phyloP scores from a whole-genome alignment of 2,888 invertebrate genomes.

The Andrena minutula region DNA sequence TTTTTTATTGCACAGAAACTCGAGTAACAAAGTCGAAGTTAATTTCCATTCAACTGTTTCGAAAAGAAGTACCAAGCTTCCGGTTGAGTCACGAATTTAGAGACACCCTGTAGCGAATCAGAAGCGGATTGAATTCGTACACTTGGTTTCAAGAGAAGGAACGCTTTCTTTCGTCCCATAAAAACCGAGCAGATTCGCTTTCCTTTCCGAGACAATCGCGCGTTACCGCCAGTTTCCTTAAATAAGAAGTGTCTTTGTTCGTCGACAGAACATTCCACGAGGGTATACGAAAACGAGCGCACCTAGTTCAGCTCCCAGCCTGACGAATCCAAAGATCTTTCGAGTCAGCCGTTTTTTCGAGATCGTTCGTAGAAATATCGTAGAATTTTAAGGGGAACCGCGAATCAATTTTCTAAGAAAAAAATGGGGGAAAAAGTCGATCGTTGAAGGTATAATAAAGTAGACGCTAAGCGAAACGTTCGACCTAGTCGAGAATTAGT shows the following conservation, averaged over 20 bases:
- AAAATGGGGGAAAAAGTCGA: background rate
- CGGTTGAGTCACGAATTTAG: background rate
- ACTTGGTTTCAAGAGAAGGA: background rate
- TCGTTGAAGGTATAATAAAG: conserved; percentile 10
- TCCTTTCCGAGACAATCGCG: conserved; percentile 31
- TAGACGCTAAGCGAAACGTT: conserved; percentile 23
- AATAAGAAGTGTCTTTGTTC: conserved; percentile 6
- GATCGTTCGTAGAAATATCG: conserved; percentile 29
- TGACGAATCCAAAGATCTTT: conserved; percentile 8
- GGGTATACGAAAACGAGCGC: conserved; percentile 30
- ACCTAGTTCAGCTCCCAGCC: conserved; percentile 1
- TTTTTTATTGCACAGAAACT: too few species aligned
- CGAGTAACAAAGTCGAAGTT: too few species aligned
- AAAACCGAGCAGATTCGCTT: conserved; percentile 12
- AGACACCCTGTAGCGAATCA: background rate
- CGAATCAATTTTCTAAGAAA: conserved; percentile 48
- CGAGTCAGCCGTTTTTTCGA: conserved; percentile 18
- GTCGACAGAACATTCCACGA: background rate
- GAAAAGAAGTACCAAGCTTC: background rate
- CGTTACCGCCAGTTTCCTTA: conserved; percentile 2
- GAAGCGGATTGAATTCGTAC: conserved; percentile 1
- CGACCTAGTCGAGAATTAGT: conserved; percentile 26
- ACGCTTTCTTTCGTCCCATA: conserved; percentile 2
- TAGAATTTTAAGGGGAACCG: conserved; percentile 27
- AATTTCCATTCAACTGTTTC: background rate